phyloP scores from a whole-genome alignment of 2,113 vertebrate species.

The Cariama cristata region DNA sequence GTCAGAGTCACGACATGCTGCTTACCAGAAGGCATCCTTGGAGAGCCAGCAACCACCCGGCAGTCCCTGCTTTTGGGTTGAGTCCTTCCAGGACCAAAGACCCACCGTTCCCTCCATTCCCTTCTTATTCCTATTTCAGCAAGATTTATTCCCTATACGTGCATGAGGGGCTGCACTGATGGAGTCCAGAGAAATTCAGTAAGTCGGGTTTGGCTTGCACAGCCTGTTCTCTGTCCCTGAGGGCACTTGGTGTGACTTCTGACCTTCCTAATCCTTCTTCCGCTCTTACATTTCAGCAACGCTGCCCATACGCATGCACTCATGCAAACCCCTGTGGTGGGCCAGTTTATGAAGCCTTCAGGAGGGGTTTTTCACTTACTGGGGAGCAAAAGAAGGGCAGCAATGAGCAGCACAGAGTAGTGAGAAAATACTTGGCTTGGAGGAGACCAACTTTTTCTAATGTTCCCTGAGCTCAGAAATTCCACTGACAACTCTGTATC shows the following conservation, averaged over 20 bases:
- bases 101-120: not conserved
- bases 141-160: not conserved
- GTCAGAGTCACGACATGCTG: not conserved
- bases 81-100: not conserved
- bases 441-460: not conserved
- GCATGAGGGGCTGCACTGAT: not conserved
- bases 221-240: not conserved
- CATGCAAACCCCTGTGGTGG: not conserved
- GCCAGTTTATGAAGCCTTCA: not conserved
- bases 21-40: not conserved
- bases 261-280: not conserved
- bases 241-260: not conserved
- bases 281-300: not conserved
- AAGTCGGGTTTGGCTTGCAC: not conserved
- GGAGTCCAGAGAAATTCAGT: not conserved
- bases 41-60: not conserved
- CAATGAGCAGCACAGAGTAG: not conserved
- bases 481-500: slow-evolving; percentile 18
- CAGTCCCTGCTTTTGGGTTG: not conserved
- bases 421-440: slow-evolving; percentile 24
- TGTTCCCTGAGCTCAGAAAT: slow-evolving; percentile 38
- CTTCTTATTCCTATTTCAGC: not conserved
- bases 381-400: not conserved
- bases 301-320: not conserved
- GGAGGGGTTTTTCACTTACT: not conserved